Percentiles rank a stretch among this genome's conserved stretches.
These are phyloP conservation scores for Notoglanidium macrostoma DNA, from an alignment of 2,797 vertebrate species.

Conservation along the genomic window DNA sequence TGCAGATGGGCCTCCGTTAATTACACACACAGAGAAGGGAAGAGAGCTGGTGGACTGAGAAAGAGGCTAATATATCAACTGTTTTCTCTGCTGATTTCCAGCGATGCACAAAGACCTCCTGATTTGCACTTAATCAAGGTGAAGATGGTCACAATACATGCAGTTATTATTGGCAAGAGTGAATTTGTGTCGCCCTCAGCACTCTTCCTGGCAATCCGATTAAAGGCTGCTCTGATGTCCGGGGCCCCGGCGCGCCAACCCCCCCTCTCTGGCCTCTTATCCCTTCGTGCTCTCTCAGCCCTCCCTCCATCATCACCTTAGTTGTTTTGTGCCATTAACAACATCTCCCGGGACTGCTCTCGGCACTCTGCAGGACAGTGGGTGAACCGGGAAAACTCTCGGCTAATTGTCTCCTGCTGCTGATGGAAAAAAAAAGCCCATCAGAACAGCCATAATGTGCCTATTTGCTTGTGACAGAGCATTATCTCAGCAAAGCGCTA, in stretches of 20 bases:
- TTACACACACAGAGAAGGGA: slow-evolving; percentile 63
- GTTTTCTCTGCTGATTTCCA: slow-evolving; percentile 66
- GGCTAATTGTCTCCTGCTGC: slow-evolving; percentile 52
- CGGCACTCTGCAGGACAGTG: slow-evolving; percentile 11
- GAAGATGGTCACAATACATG: slow-evolving; percentile 61
- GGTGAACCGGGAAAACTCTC: slow-evolving; percentile 45
- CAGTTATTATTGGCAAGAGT: slow-evolving; percentile 49
- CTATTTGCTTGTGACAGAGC: slow-evolving; percentile 50
- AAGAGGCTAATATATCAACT: slow-evolving; percentile 62
- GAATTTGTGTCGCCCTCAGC: slow-evolving; percentile 72
- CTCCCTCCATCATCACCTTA: slow-evolving; percentile 71
- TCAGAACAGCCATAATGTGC: slow-evolving; percentile 55
- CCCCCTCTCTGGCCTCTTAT: slow-evolving; percentile 22
- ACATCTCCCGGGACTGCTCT: slow-evolving; percentile 60
- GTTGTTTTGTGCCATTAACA: slow-evolving; percentile 69
- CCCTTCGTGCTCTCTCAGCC: slow-evolving; percentile 37
- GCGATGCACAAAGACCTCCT: slow-evolving; percentile 65
- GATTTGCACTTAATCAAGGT: slow-evolving; percentile 72
- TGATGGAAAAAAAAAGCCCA: slow-evolving; percentile 33
- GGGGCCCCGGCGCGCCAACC: slow-evolving; percentile 22
- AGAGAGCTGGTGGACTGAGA: slow-evolving; percentile 30
- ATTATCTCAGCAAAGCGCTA: slow-evolving; percentile 44
- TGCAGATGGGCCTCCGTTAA: slow-evolving; percentile 76
- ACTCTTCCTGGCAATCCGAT: slow-evolving; percentile 73
- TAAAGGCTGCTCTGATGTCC: slow-evolving; percentile 69